These are phyloP conservation scores for Toxonevra muliebris DNA, from an alignment of 2,888 invertebrate genomes.

Conservation along the genomic window DNA sequence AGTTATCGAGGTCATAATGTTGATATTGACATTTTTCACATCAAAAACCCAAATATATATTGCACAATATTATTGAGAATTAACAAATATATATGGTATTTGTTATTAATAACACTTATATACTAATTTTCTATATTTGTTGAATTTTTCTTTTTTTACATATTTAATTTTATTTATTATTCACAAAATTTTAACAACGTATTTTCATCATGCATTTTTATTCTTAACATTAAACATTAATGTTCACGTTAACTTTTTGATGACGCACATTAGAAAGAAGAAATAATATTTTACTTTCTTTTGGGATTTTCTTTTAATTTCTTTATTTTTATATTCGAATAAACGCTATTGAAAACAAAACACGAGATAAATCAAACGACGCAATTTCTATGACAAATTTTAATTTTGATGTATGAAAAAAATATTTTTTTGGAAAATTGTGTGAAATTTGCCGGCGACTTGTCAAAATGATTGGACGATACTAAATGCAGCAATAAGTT, in stretches of 20 bases:
- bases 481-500: conserved; percentile 22
- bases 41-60: too few relatives aligned
- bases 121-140: not conserved
- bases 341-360: not conserved
- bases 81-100: too few relatives aligned
- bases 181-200: not conserved
- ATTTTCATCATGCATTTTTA: not conserved
- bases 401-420: too few relatives aligned
- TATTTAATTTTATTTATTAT: conserved; percentile 1
- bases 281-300: not conserved
- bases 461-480: conserved; percentile 19
- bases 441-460: not conserved
- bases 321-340: conserved; percentile 7
- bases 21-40: not conserved
- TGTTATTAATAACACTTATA: too few relatives aligned
- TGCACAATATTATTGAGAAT: too few relatives aligned
- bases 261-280: not conserved
- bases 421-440: not conserved
- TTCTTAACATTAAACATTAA: not conserved
- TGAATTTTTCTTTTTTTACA: not conserved
- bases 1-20: conserved; percentile 59
- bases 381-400: conserved; percentile 16
- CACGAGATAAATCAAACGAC: conserved; percentile 17
- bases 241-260: too few relatives aligned
- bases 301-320: not conserved